These are phyloP conservation scores for Epsilonema sp. DNA, from an alignment of 2,888 invertebrate species.

Conservation along the genomic window DNA sequence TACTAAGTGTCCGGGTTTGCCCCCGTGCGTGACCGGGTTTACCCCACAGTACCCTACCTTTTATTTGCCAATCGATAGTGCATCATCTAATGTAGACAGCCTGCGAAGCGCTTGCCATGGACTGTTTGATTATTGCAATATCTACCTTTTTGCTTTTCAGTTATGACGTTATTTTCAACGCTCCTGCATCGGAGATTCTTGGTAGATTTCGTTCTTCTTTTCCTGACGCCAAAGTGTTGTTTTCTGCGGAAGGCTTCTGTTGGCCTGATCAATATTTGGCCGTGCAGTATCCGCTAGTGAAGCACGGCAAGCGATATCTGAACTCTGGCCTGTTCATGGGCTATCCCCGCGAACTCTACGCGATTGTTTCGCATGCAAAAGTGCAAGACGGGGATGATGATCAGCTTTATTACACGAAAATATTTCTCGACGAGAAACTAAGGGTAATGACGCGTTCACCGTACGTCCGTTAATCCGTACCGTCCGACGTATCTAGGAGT, in stretches of 20 bases:
- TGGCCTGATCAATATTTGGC: constrained; percentile 73
- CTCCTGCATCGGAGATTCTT: constrained; percentile 47
- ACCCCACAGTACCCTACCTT: too few relatives aligned
- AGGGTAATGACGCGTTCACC: too few relatives aligned
- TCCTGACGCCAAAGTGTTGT: constrained; percentile 52
- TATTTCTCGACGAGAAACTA: constrained; percentile 53
- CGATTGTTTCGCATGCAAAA: constrained; percentile 41
- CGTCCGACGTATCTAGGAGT: too few relatives aligned
- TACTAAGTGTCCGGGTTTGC: too few relatives aligned
- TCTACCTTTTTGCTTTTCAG: too few relatives aligned
- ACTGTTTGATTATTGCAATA: too few relatives aligned
- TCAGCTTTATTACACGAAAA: constrained; percentile 72
- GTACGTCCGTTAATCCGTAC: too few relatives aligned
- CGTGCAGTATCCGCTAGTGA: constrained; percentile 21
- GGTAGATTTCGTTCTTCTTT: constrained; percentile 45
- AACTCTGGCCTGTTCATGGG: constrained; percentile 63
- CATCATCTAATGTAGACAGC: too few relatives aligned
- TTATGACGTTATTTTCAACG: constrained; percentile 39
- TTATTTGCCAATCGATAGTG: too few relatives aligned
- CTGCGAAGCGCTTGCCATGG: too few relatives aligned
- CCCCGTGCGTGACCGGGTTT: too few relatives aligned
- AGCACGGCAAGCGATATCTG: constrained; percentile 32
- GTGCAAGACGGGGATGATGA: constrained; percentile 67
- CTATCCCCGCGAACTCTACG: constrained; percentile 53
- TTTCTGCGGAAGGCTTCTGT: constrained; percentile 76